Conservation (phyloP, 2,797 vertebrate genomes). For the Knipowitschia caucasica region DNA sequence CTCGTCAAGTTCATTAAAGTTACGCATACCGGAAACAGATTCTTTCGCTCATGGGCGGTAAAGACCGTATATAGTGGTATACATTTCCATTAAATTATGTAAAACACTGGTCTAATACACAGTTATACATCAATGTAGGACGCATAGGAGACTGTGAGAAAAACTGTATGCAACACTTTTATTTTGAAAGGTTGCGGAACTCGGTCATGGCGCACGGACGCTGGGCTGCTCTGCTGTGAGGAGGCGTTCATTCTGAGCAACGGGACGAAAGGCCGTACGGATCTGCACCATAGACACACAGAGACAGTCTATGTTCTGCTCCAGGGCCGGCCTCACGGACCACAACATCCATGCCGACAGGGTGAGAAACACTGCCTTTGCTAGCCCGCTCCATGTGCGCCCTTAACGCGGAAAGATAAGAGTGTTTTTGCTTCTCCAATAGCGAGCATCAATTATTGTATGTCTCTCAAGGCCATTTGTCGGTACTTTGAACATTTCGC, state of each 20-base stretch:
- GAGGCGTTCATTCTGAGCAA: conserved; percentile 53
- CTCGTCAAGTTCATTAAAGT: conserved; percentile 24
- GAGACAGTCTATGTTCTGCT: too few relatives aligned
- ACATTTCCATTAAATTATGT: neutral
- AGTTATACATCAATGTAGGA: neutral
- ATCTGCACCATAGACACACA: conserved; percentile 39
- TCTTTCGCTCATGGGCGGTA: neutral
- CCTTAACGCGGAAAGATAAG: conserved; percentile 14
- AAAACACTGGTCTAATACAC: too few relatives aligned
- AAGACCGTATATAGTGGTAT: too few relatives aligned
- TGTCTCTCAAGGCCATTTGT: neutral
- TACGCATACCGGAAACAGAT: conserved; percentile 14
- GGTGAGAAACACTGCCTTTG: conserved; percentile 47
- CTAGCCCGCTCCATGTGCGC: conserved; percentile 1
- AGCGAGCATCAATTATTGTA: neutral
- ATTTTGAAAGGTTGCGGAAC: conserved; percentile 35
- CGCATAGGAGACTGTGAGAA: too few relatives aligned
- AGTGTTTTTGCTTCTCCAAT: conserved; percentile 9
- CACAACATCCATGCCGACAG: conserved; percentile 24
- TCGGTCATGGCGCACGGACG: neutral
- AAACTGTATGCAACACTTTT: conserved; percentile 23
- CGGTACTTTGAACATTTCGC: neutral
- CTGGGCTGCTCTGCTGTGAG: conserved; percentile 26
- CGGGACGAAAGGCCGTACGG: conserved; percentile 50
- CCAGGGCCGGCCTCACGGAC: conserved; percentile 55